These are phyloP conservation scores for Apis cerana DNA, from an alignment of 1,140 invertebrate genomes.

Conservation along the genomic window DNA sequence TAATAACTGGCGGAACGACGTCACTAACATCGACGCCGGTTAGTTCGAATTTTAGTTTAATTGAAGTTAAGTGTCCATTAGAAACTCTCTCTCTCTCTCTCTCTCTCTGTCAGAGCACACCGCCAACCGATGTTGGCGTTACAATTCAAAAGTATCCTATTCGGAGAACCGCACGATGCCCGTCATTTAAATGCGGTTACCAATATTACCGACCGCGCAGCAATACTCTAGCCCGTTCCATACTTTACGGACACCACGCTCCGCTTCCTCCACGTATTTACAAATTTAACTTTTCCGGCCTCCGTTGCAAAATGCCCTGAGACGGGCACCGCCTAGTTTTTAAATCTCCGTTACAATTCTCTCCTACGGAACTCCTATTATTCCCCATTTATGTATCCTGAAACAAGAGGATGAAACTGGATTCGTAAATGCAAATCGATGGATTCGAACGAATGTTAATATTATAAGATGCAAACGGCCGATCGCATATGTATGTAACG, in stretches of 20 bases:
- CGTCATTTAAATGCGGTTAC: slow-evolving; percentile 47
- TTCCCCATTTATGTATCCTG: too few species aligned
- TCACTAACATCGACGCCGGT: slow-evolving; percentile 17
- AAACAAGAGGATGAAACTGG: too few species aligned
- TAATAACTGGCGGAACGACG: slow-evolving; percentile 32
- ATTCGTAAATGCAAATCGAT: too few species aligned
- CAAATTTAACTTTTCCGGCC: neutral
- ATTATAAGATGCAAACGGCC: too few species aligned
- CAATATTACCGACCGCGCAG: slow-evolving; percentile 27
- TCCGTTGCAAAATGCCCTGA: neutral
- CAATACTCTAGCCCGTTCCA: slow-evolving; percentile 8
- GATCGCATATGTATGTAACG: too few species aligned
- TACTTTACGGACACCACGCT: slow-evolving; percentile 3
- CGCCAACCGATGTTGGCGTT: slow-evolving; percentile 20
- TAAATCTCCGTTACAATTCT: neutral
- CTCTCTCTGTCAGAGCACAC: slow-evolving; percentile 15
- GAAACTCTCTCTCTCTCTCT: slow-evolving; percentile 16
- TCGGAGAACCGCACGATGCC: slow-evolving; percentile 35
- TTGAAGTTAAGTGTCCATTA: slow-evolving; percentile 58
- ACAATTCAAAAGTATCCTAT: slow-evolving; percentile 48
- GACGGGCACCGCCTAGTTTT: neutral
- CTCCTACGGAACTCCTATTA: too few species aligned
- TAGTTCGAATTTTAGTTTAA: slow-evolving; percentile 56
- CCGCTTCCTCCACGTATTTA: neutral
- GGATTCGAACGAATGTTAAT: too few species aligned